Evolutionary conservation across 2,113 vertebrate genomes (phyloP).

Genomic region (Antigone vipio): DNA sequence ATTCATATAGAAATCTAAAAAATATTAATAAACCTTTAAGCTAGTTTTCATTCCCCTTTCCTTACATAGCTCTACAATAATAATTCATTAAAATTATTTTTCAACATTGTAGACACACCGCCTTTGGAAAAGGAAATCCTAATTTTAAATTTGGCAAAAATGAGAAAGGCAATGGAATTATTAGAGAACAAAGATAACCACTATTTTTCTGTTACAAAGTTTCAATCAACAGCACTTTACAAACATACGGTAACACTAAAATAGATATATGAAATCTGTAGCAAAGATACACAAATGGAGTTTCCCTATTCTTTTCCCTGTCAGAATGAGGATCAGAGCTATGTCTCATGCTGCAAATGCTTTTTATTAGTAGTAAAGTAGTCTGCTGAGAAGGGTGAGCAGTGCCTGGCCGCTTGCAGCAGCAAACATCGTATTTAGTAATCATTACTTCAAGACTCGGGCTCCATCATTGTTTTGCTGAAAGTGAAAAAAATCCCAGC

Average conservation of each 20-base stretch:
- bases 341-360: neutral
- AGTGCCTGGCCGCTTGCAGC: neutral
- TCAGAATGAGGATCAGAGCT: neutral
- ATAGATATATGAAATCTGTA: neutral
- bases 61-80: neutral
- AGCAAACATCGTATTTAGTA: neutral
- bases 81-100: neutral
- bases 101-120: neutral
- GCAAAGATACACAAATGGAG: neutral
- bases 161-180: neutral
- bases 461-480: neutral
- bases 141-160: neutral
- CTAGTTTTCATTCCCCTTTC: neutral
- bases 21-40: neutral
- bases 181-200: neutral
- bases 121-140: neutral
- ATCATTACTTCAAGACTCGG: neutral
- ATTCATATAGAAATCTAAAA: neutral
- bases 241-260: neutral
- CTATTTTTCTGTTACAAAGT: neutral
- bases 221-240: neutral
- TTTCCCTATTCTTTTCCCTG: neutral
- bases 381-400: neutral
- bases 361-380: neutral
- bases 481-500: neutral